These are phyloP conservation scores for Autographa gamma DNA, from an alignment of 2,888 invertebrate genomes.

Conservation along the genomic window DNA sequence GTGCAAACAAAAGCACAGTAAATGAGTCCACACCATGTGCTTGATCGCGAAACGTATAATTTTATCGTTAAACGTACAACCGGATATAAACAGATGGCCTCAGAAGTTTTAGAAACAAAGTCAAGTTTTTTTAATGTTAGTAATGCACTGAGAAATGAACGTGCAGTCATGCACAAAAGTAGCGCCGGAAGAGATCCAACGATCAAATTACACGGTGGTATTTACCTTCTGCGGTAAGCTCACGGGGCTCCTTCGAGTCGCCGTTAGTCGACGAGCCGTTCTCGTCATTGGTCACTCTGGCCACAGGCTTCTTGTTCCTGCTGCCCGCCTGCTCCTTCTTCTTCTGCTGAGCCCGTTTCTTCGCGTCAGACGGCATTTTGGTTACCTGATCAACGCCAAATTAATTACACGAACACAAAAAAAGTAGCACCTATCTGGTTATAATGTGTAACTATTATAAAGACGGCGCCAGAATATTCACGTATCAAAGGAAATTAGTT, in stretches of 20 bases:
- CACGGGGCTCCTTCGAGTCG: slow-evolving; percentile 85
- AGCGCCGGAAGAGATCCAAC: slow-evolving; percentile 5
- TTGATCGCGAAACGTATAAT: slow-evolving; percentile 1
- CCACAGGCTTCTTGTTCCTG: slow-evolving; percentile 89
- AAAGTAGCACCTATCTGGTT: slow-evolving; percentile 26
- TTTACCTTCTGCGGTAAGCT: slow-evolving; percentile 92
- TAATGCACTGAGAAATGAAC: background rate
- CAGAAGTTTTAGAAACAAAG: slow-evolving; percentile 19
- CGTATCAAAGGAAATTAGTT: slow-evolving; percentile 18
- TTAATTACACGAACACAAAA: slow-evolving; percentile 53
- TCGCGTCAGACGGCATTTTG: slow-evolving; percentile 99
- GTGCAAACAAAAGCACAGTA: background rate
- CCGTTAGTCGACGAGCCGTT: slow-evolving; percentile 87
- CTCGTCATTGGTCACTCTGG: slow-evolving; percentile 86
- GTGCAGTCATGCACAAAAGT: background rate
- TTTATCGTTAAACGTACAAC: background rate
- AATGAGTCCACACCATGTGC: slow-evolving; percentile 1
- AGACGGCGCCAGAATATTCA: background rate
- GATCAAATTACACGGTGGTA: slow-evolving; percentile 48
- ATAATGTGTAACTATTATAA: slow-evolving; percentile 15
- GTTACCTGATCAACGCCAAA: slow-evolving; percentile 63
- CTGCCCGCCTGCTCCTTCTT: slow-evolving; percentile 98
- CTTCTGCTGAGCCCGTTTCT: slow-evolving; percentile 98
- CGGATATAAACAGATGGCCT: slow-evolving; percentile 4
- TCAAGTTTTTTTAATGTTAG: background rate